Evolutionary conservation across 1,140 invertebrate species (phyloP).

Genomic region (Spodoptera frugiperda): DNA sequence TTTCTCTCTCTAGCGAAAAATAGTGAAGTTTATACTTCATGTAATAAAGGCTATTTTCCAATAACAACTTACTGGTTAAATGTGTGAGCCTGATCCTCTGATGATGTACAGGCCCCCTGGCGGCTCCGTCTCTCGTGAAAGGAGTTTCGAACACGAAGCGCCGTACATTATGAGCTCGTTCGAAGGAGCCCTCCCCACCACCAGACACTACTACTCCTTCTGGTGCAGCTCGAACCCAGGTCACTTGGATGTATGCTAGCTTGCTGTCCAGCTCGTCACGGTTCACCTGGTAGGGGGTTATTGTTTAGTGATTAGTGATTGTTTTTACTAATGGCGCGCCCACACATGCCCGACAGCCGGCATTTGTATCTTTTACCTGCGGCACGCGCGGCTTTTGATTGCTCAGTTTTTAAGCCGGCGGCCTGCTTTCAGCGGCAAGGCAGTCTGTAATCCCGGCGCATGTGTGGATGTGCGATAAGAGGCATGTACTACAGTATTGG

Average conservation of each 20-base stretch:
- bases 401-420: too few species aligned
- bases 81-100: slow-evolving; percentile 96
- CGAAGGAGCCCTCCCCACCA: slow-evolving; percentile 68
- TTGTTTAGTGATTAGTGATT: neutral
- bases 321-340: too few species aligned
- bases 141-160: slow-evolving; percentile 97
- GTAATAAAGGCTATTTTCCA: neutral
- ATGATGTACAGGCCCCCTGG: slow-evolving; percentile 93
- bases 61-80: slow-evolving; percentile 89
- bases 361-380: too few species aligned
- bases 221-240: slow-evolving; percentile 88
- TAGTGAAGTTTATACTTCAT: too few species aligned
- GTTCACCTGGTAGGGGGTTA: slow-evolving; percentile 88
- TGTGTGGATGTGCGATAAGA: too few species aligned
- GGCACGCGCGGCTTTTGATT: too few species aligned
- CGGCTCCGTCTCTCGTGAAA: slow-evolving; percentile 94
- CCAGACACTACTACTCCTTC: slow-evolving; percentile 63
- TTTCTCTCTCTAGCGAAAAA: too few species aligned
- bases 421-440: too few species aligned
- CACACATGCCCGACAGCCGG: too few species aligned
- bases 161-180: slow-evolving; percentile 93
- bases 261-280: slow-evolving; percentile 92
- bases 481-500: too few species aligned
- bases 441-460: too few species aligned
- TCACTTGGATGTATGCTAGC: slow-evolving; percentile 96